Evolutionary conservation across 2,797 vertebrate species (phyloP).

Genomic region (Mionectes olivaceus): DNA sequence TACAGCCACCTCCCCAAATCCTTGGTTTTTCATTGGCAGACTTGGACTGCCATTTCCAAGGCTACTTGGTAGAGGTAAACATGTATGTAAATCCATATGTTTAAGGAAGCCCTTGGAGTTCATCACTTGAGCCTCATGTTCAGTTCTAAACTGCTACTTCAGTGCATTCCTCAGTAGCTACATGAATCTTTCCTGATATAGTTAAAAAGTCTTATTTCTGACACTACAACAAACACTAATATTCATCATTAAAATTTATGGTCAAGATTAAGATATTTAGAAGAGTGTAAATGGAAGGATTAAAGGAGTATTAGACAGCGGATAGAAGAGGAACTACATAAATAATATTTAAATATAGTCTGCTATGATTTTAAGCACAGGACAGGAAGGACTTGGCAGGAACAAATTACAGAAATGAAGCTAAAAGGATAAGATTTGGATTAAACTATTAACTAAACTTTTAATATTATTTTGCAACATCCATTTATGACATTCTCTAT

Average conservation of each 20-base stretch:
- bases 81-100: not conserved
- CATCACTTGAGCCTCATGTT: not conserved
- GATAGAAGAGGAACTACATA: not conserved
- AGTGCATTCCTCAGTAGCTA: not conserved
- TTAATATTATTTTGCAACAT: not conserved
- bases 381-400: not conserved
- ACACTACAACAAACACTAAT: not conserved
- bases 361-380: not conserved
- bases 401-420: not conserved
- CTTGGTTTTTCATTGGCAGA: not conserved
- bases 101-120: not conserved
- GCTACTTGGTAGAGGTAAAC: not conserved
- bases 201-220: not conserved
- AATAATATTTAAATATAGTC: not conserved
- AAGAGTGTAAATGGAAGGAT: conserved; percentile 12
- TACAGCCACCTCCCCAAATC: not conserved
- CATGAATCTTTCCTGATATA: not conserved
- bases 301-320: not conserved
- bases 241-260: conserved; percentile 10
- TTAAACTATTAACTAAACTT: not conserved
- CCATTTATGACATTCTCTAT: not conserved
- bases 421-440: not conserved
- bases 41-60: not conserved
- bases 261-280: conserved; percentile 23
- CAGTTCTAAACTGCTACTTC: not conserved